Evolutionary conservation across 2,113 vertebrate species (phyloP).

Genomic region (Pelodiscus sinensis): DNA sequence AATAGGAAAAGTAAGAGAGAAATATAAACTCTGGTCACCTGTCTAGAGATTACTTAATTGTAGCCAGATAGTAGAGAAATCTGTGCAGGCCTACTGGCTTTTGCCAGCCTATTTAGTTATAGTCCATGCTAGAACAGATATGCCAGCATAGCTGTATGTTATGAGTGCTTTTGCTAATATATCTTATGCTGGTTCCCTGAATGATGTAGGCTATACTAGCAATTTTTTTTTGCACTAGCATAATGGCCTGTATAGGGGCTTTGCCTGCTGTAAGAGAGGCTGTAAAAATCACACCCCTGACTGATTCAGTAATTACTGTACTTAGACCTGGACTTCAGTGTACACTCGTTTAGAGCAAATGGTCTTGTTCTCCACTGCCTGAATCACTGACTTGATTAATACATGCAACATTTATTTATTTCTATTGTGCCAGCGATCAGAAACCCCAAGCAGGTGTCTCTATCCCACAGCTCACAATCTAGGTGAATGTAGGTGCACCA

Average conservation of each 20-base stretch:
- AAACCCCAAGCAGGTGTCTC: not conserved
- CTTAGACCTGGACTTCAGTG: not conserved
- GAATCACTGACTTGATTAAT: not conserved
- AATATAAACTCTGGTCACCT: not conserved
- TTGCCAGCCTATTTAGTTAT: not conserved
- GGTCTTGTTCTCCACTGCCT: not conserved
- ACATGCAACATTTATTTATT: not conserved
- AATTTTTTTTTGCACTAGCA: not conserved
- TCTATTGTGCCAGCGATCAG: not conserved
- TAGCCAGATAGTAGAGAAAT: not conserved
- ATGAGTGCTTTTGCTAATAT: not conserved
- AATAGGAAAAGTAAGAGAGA: not conserved
- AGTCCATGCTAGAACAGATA: not conserved
- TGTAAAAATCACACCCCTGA: not conserved
- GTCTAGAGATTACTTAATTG: not conserved
- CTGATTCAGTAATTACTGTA: not conserved
- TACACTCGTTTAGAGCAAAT: not conserved
- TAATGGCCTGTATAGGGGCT: not conserved
- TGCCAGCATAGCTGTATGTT: not conserved
- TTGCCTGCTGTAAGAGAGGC: not conserved
- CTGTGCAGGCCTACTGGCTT: not conserved
- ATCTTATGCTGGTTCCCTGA: not conserved
- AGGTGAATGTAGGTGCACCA: too few species aligned
- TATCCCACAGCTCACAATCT: too few species aligned
- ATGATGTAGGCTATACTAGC: not conserved